Evolutionary conservation across 1,140 invertebrate genomes (phyloP), one percentile per base, ranked within the genome.

Genomic region (Listronotus bonariensis): DNA sequence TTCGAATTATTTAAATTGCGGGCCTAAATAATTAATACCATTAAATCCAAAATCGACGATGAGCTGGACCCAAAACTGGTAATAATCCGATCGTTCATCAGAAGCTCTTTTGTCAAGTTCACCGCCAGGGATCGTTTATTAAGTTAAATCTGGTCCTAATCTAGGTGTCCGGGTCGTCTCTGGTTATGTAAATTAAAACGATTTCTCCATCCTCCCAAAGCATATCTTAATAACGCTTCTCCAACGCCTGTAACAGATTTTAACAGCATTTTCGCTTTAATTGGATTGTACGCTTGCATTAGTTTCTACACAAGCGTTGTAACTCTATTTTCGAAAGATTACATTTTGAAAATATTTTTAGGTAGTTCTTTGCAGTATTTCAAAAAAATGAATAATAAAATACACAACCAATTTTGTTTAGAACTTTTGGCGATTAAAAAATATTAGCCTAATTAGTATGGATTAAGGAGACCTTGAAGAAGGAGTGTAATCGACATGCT

Each of bases 141-240:
- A 40, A 57, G 42, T 57, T 57, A 57, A 57, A 57, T 57, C 55
- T 15, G 51, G 41, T 20, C 34, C 41, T 57, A 57, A 57, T 57
- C 55, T 42, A 18, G 41, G 15, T 20, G 55, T 42, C 43, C 55
- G 38, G 40, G 17, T 36, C 41, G n/a, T 10, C 55, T 57, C 43
- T 14, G 38, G 55, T 45, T 57, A 57, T 57, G 55, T 57, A 57
- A 57, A 57, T 57, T 57, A 46, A 57, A 57, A 57, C 38, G 55
- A 57, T 45, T 57, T 43, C 42, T n/a, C 55, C 43, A n/a, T 57
- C 41, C 43, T 12, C 43, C 20, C n/a, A 10, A 46, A 46, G n/a
- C 34, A 36, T 36, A 12, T 36, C 34, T 36, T 36, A 36, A 54
- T 31, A 15, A 31, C n/a, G 14, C 31, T 26, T 15, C 36, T 40